A percentile compares a stretch with the other conserved stretches of the same genome.
Evolutionary conservation across 2,888 invertebrate genomes (phyloP).

Genomic region (Drosophila helvetica): DNA sequence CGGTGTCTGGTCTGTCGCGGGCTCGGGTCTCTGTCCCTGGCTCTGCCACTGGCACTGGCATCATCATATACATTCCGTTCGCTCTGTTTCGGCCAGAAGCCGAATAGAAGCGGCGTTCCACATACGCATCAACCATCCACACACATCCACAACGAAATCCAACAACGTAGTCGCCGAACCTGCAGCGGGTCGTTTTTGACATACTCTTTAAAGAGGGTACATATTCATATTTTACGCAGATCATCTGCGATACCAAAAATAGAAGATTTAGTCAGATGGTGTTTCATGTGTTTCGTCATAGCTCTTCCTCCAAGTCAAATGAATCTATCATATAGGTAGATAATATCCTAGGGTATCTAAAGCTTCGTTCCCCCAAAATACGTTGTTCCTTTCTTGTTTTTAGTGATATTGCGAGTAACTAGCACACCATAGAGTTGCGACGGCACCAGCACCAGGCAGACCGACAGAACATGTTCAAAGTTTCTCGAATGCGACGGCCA

Average conservation of each 20-base stretch:
- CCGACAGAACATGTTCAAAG: constrained; percentile 74
- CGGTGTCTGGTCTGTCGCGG: constrained; percentile 20
- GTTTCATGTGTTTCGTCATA: background rate
- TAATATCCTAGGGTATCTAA: constrained; percentile 15
- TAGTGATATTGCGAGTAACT: constrained; percentile 76
- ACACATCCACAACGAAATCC: constrained; percentile 22
- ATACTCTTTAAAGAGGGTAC: constrained; percentile 14
- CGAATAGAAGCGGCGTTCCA: constrained; percentile 29
- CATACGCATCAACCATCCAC: constrained; percentile 38
- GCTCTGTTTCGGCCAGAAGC: constrained; percentile 36
- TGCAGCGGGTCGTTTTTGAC: constrained; percentile 13
- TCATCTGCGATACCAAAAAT: background rate
- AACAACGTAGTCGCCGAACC: constrained; percentile 9
- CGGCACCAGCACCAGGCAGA: constrained; percentile 12
- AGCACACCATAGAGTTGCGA: constrained; percentile 58
- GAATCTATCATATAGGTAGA: background rate
- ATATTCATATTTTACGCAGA: background rate
- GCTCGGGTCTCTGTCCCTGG: background rate
- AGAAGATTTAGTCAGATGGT: background rate
- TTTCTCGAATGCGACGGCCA: constrained; percentile 67
- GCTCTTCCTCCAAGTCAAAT: background rate
- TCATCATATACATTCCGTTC: constrained; percentile 39
- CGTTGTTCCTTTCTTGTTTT: constrained; percentile 59
- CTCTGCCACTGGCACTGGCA: background rate
- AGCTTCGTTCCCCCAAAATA: constrained; percentile 10